A percentile compares a stretch with the other conserved stretches of the same genome.
These are phyloP conservation scores for Rhagonycha lutea DNA, from an alignment of 2,888 invertebrate species.

Conservation along the genomic window DNA sequence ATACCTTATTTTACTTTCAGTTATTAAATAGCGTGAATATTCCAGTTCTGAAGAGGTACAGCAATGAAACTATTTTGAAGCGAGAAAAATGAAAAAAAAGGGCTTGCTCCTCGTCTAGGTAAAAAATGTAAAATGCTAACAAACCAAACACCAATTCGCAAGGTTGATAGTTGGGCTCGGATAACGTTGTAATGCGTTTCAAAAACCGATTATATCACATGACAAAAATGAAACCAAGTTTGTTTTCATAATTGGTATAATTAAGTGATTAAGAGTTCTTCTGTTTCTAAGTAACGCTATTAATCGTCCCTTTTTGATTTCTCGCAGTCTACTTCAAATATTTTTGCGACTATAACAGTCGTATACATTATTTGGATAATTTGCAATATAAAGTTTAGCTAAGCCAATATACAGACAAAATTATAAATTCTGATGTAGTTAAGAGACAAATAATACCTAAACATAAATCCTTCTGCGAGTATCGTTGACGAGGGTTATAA, in stretches of 20 bases:
- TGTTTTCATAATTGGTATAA: not conserved
- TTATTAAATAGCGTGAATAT: not conserved
- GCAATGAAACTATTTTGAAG: not conserved
- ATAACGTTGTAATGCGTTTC: too few relatives aligned
- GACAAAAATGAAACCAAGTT: not conserved
- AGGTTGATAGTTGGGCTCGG: too few relatives aligned
- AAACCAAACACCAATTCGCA: too few relatives aligned
- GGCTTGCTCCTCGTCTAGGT: too few relatives aligned
- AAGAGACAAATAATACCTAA: slow-evolving; percentile 4
- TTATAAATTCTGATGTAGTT: not conserved
- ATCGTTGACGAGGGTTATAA: slow-evolving; percentile 21
- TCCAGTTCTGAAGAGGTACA: not conserved
- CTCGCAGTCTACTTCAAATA: not conserved
- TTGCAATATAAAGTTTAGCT: not conserved
- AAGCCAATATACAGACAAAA: not conserved
- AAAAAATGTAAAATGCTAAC: too few relatives aligned
- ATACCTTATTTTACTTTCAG: not conserved
- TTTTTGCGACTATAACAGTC: not conserved
- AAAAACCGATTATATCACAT: too few relatives aligned
- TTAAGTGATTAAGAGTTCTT: not conserved
- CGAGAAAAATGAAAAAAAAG: too few relatives aligned
- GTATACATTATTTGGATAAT: not conserved
- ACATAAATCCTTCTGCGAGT: slow-evolving; percentile 1
- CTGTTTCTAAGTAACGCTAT: not conserved
- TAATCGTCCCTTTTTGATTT: not conserved